These are phyloP conservation scores for Eucidaris tribuloides DNA, from an alignment of 35 echinoderm and acorn worm genomes.

Conservation along the genomic window DNA sequence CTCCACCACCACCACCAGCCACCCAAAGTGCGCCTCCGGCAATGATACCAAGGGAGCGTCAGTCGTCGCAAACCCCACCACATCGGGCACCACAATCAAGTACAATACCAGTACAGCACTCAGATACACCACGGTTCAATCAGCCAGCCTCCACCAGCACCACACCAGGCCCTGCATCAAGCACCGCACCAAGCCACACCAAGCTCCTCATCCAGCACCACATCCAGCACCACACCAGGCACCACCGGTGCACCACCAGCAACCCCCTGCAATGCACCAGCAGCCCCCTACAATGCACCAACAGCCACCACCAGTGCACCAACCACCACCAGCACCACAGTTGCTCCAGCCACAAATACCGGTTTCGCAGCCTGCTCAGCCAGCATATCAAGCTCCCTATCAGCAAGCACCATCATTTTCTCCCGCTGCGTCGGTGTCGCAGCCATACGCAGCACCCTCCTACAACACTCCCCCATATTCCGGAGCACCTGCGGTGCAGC, in stretches of 20 bases:
- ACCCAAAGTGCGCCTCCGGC: no score
- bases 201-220: conserved; percentile 11
- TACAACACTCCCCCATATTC: conserved; percentile 3
- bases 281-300: conserved; percentile 13
- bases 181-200: not conserved
- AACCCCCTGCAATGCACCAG: conserved; percentile 31
- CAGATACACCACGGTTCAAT: no score
- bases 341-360: not conserved
- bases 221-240: not conserved
- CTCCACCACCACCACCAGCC: no score
- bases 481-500: not conserved
- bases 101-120: no score
- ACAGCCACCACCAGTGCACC: conserved; percentile 16
- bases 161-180: no score
- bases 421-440: not conserved
- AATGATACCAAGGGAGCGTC: no score
- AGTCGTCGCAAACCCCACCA: no score
- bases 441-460: conserved; percentile 28
- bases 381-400: no score
- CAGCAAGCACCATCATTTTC: not conserved
- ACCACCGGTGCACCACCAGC: not conserved
- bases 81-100: no score
- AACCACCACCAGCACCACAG: not conserved
- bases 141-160: no score
- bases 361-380: conserved; percentile 1